Evolutionary conservation across 30 jellyfish, hydroid and myxozoan species (phyloP).

Genomic region (Aurelia aurita): DNA sequence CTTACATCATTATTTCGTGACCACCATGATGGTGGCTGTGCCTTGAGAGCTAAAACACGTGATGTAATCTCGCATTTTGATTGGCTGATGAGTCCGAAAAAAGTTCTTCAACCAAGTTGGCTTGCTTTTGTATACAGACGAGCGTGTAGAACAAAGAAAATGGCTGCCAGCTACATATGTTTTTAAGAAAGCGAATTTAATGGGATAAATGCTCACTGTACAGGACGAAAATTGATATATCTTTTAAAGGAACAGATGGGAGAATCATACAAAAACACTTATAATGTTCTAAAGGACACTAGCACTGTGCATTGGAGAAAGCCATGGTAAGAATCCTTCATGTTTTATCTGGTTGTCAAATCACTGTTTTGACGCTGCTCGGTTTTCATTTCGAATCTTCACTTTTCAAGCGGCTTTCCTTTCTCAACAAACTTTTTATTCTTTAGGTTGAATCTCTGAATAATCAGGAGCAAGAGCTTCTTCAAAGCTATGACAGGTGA

Average conservation of each 20-base stretch:
- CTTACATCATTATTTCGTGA: too few species aligned
- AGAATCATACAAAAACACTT: slow-evolving; percentile 34
- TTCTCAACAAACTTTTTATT: background rate
- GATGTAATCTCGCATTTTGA: slow-evolving; percentile 1
- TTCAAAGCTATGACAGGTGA: slow-evolving; percentile 97
- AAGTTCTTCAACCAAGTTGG: slow-evolving; percentile 33
- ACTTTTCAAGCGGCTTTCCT: background rate
- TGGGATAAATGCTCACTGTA: background rate
- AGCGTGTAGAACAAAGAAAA: slow-evolving; percentile 83
- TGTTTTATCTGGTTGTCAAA: too few species aligned
- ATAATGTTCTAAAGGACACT: slow-evolving; percentile 54
- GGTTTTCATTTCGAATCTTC: background rate
- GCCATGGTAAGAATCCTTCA: slow-evolving; percentile 57
- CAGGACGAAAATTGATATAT: slow-evolving; percentile 1
- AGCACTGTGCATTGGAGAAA: slow-evolving; percentile 41
- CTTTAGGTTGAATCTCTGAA: slow-evolving; percentile 80
- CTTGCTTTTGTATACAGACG: slow-evolving; percentile 65
- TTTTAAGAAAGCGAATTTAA: slow-evolving; percentile 1
- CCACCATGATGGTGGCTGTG: too few species aligned
- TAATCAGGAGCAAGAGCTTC: slow-evolving; percentile 94
- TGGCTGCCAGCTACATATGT: slow-evolving; percentile 58
- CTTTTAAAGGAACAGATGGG: slow-evolving; percentile 65
- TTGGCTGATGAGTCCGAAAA: slow-evolving; percentile 34
- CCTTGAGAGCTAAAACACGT: slow-evolving; percentile 16
- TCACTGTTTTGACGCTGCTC: too few species aligned